A percentile compares a stretch with the other conserved stretches of the same genome.
Conservation (phyloP, 2,113 vertebrate species). For the Oophaga pumilio region DNA sequence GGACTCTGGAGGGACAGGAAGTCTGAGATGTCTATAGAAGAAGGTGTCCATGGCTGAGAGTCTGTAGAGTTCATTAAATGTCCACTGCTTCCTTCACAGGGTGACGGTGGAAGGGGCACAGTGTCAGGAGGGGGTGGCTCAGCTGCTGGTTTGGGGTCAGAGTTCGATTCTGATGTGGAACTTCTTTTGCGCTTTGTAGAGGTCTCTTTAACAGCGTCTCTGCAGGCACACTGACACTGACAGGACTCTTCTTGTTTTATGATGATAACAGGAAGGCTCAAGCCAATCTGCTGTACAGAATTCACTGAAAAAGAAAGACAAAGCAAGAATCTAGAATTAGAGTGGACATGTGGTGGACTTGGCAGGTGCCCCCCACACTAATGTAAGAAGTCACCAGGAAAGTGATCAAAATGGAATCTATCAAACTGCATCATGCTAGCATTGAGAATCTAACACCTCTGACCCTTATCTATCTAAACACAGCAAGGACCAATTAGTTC, state of each 20-base stretch:
- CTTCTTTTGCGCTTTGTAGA: conserved; percentile 74
- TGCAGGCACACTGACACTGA: conserved; percentile 96
- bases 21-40: conserved; percentile 89
- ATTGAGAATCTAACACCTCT: too few species aligned
- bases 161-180: conserved; percentile 62
- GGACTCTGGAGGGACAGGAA: conserved; percentile 90
- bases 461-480: too few species aligned
- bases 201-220: conserved; percentile 87
- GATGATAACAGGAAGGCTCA: conserved; percentile 97
- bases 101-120: conserved; percentile 70
- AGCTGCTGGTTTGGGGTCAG: conserved; percentile 63
- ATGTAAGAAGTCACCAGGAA: too few species aligned
- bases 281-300: conserved; percentile 93
- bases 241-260: conserved; percentile 99
- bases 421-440: too few species aligned
- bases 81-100: conserved; percentile 66
- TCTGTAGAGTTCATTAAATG: conserved; percentile 68
- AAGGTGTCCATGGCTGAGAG: conserved; percentile 76
- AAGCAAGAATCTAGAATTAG: not conserved
- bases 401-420: too few species aligned
- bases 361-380: too few species aligned
- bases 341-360: not conserved
- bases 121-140: conserved; percentile 69
- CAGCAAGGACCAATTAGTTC: too few species aligned
- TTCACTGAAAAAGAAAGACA: conserved; percentile 77